Base-by-base conservation (phyloP, 92 coral and sea anemone species). In the Actinostola sp. region DNA sequence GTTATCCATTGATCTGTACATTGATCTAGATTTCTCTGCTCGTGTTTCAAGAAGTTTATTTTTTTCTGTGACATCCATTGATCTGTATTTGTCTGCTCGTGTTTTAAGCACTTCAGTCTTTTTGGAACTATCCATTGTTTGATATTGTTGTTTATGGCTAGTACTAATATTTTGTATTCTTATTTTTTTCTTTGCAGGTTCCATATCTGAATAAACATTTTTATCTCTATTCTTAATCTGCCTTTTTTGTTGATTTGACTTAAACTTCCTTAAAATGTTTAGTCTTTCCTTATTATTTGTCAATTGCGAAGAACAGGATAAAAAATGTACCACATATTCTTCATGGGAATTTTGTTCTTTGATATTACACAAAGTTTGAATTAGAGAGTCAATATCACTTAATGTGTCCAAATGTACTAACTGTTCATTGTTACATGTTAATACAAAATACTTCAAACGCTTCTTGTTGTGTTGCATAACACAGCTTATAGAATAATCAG, bases 61-160 rank as follows among this genome's bases (percentile, higher is more conserved):
- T 52, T 80, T 80, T 70, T 70, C 61, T 70, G 34, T 67, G 11
- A 8, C 52, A 79, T 61, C 84, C 30, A 79, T 78, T 61, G 66
- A 68, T 78, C 58, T 70, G 61, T 60, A 69, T 58, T 60, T 78
- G 65, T 68, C 63, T 45, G 73, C 73, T 45, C 82, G 57, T 49
- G 75, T 65, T 76, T 76, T 66, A 76, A 76, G 82, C 20, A 66
- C 63, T n/a, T n/a, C n/a, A n/a, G n/a, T n/a, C n/a, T n/a, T n/a
- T n/a, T n/a, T n/a, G n/a, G n/a, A n/a, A n/a, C 63, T 75, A 34
- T 13, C 63, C 53, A 48, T 63, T 75, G 26, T 76, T 77, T 67
- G 66, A 55, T 67, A 24, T 67, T 55, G 55, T 75, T 61, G 67
- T 77, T 61, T 11, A 77, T 38, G 67, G 54, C 74, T 67, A 77